A percentile compares a stretch with the other conserved stretches of the same genome.
phyloP scores from a whole-genome alignment of 2,888 invertebrate species.

The Epirrhoe tristata region DNA sequence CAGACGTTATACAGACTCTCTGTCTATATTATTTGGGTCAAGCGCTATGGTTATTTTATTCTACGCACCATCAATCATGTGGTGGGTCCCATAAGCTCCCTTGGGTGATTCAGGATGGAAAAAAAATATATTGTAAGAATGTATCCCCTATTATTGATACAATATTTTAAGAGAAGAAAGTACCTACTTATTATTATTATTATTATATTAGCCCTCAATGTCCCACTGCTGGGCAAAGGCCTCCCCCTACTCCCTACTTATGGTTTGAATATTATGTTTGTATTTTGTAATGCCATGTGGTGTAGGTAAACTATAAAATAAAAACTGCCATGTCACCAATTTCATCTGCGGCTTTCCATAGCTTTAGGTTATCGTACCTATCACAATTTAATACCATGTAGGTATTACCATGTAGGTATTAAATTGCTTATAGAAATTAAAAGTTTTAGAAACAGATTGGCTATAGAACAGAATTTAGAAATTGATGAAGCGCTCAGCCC shows the following conservation, averaged over 20 bases:
- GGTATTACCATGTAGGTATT: neutral
- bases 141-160: neutral
- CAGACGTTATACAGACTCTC: slow-evolving; percentile 20
- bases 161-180: neutral
- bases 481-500: slow-evolving; percentile 5
- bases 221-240: too few relatives aligned
- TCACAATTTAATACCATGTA: too few relatives aligned
- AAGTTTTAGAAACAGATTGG: neutral
- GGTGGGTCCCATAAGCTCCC: neutral
- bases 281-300: too few relatives aligned
- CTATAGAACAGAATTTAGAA: neutral
- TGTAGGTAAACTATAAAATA: too few relatives aligned
- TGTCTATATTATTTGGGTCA: slow-evolving; percentile 34
- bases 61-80: slow-evolving; percentile 43
- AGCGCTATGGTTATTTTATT: slow-evolving; percentile 42
- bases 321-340: too few relatives aligned
- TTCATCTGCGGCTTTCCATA: too few relatives aligned
- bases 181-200: too few relatives aligned
- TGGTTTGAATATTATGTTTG: too few relatives aligned
- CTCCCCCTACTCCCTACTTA: too few relatives aligned
- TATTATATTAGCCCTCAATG: too few relatives aligned
- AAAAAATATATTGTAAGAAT: neutral
- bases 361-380: too few relatives aligned
- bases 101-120: neutral
- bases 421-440: neutral